Base-by-base conservation (phyloP, 1,140 invertebrate species). In the Melanaphis sacchari region DNA sequence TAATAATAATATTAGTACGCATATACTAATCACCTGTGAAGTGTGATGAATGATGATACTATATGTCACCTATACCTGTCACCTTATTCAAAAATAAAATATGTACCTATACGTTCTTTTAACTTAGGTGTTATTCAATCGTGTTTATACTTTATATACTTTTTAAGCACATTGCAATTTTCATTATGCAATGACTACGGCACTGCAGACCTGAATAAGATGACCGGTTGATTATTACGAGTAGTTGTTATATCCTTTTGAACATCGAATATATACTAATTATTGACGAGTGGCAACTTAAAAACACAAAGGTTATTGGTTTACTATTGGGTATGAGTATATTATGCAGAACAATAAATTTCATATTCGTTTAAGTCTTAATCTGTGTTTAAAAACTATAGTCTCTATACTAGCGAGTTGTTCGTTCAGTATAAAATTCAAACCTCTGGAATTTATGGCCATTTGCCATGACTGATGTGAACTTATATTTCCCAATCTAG, bases 401-500 rank as follows among this genome's bases (percentile, higher is more conserved):
- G 82, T 84, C 38, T 84, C 22, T 84, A n/a, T n/a, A 22, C 38
- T 52, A 38, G 54, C 54, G 38, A 76, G 89, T 18, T 11, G n/a
- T 91, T 81, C 36, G 24, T 81, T 81, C 46, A 3, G n/a, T 15
- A 92, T 38, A 82, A 82, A 41, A 89, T 43, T 82, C 66, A 82
- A 92, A 92, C 43, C 66, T 82, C 91, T 93, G 91, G 81, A 93
- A 93, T 93, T 93, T 93, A 85, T 93, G 91, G 91, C 91, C 46
- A 18, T 40, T 31, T 24, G 91, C 91, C 91, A 93, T 41, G 43
- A 85, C 81, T 38, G 49, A 85, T 54, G 91, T 41, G 46, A 93
- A 84, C 46, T 85, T 82, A 84, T 52, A 46, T 85, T 84, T 93
- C 24, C 91, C 76, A 84, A 84, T 93, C 76, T 93, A n/a, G n/a